Conservation (phyloP, 2,113 vertebrate species). For the Oreocharis arfaki region DNA sequence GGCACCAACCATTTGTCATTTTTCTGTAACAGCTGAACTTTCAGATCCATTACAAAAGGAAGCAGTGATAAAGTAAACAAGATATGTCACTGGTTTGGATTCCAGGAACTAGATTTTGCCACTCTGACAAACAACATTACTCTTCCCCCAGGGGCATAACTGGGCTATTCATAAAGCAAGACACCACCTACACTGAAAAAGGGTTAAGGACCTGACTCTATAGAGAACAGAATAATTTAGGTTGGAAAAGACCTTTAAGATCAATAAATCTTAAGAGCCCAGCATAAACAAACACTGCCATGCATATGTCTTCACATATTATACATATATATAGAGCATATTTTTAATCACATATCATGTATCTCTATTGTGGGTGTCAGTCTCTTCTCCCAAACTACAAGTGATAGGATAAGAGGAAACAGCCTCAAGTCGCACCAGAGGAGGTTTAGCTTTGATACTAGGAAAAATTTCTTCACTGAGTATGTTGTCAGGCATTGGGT, state of each 20-base stretch:
- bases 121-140: neutral
- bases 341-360: neutral
- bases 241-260: neutral
- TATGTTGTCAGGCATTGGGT: neutral
- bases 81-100: neutral
- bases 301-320: neutral
- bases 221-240: neutral
- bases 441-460: neutral
- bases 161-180: neutral
- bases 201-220: neutral
- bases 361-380: neutral
- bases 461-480: neutral
- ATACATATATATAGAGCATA: neutral
- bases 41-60: constrained; percentile 26
- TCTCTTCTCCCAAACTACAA: neutral
- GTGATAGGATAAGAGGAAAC: neutral
- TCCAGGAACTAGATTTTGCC: neutral
- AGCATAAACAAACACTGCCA: neutral
- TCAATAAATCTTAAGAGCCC: neutral
- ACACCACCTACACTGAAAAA: neutral
- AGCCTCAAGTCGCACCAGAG: neutral
- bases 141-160: neutral
- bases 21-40: constrained; percentile 15
- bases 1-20: neutral
- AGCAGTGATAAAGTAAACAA: neutral